A percentile compares a stretch with the other conserved stretches of the same genome.
Evolutionary conservation across 2,888 invertebrate genomes (phyloP).

Genomic region (Apeira syringaria): DNA sequence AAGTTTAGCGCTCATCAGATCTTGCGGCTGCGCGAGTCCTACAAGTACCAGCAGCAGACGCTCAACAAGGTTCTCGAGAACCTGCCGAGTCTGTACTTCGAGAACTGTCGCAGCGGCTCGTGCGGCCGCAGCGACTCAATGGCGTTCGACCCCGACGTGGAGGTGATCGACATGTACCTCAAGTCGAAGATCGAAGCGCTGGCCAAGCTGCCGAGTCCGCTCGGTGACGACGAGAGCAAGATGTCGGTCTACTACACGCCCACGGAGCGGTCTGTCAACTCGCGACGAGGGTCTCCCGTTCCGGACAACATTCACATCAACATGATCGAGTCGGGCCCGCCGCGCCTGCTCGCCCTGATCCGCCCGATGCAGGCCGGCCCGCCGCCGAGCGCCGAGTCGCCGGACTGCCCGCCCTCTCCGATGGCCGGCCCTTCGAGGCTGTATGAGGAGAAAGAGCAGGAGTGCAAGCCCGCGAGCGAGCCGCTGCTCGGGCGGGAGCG

Average conservation of each 20-base stretch:
- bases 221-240: conserved; percentile 87
- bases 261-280: conserved; percentile 86
- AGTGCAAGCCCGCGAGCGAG: conserved; percentile 66
- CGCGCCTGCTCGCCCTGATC: conserved; percentile 63
- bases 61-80: conserved; percentile 97
- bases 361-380: conserved; percentile 52
- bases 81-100: conserved; percentile 94
- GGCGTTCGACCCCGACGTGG: conserved; percentile 87
- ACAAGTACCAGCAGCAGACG: conserved; percentile 98
- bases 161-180: conserved; percentile 86
- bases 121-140: conserved; percentile 90
- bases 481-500: conserved; percentile 64
- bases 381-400: conserved; percentile 33
- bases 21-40: conserved; percentile 93
- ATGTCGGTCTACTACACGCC: conserved; percentile 93
- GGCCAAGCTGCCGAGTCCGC: conserved; percentile 73
- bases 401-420: conserved; percentile 34
- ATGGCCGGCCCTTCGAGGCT: conserved; percentile 41
- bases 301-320: conserved; percentile 87
- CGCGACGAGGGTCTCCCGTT: conserved; percentile 69
- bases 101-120: conserved; percentile 95
- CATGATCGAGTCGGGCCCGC: conserved; percentile 81
- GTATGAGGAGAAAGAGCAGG: conserved; percentile 35
- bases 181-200: conserved; percentile 86
- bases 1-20: conserved; percentile 98